A percentile compares a stretch with the other conserved stretches of the same genome.
Evolutionary conservation across 2,113 vertebrate species (phyloP).

Genomic region (Etheostoma cragini): DNA sequence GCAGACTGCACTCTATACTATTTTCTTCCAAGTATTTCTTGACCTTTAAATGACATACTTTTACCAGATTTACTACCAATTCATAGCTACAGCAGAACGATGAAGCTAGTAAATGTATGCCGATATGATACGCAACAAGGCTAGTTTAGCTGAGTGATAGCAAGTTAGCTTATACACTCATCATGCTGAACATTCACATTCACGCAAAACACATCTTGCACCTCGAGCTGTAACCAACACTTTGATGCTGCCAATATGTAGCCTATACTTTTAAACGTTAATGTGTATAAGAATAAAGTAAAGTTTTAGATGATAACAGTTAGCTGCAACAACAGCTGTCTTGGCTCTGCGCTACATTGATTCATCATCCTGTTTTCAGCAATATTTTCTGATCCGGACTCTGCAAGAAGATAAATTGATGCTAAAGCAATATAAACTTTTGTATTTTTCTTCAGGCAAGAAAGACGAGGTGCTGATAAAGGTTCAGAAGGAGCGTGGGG

Average conservation of each 20-base stretch:
- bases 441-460: slow-evolving; percentile 77
- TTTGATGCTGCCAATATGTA: background rate
- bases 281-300: too few species aligned
- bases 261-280: background rate
- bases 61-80: background rate
- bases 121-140: too few species aligned
- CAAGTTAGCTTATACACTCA: background rate
- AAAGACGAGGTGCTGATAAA: slow-evolving; percentile 79
- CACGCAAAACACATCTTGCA: background rate
- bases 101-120: background rate
- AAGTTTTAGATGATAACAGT: too few species aligned
- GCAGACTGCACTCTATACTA: background rate
- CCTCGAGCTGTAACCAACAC: background rate
- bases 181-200: background rate
- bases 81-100: background rate
- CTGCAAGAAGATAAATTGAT: background rate
- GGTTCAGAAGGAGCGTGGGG: slow-evolving; percentile 49
- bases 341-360: background rate
- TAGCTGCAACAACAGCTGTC: background rate
- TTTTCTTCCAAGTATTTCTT: background rate
- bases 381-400: background rate
- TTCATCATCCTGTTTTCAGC: background rate
- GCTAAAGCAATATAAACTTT: background rate
- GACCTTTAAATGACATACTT: background rate
- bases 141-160: background rate